Evolutionary conservation across 2,888 invertebrate genomes (phyloP), one percentile per base, ranked within the genome.

Genomic region (Megalurothrips usitatus): DNA sequence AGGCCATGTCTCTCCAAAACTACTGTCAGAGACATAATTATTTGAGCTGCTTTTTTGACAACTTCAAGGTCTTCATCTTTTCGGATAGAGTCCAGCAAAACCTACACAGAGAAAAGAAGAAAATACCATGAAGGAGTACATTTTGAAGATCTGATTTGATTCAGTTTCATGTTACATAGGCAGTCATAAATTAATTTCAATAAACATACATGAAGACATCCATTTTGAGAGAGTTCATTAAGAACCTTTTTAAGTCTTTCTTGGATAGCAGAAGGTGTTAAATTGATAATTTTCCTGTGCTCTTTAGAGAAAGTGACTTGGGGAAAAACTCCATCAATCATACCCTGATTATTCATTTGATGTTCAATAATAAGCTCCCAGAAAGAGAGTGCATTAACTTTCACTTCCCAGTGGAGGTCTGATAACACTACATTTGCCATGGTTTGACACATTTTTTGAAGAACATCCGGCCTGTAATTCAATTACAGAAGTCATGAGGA

Each of bases 341-440:
- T 94, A n/a, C 95, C 95, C 87, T 94, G 94, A 84, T 94, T 91
- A 0, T 89, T 89, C 12, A 94, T 87, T 81, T 91, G 90, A 0
- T 90, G 89, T 43, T 90, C 88, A 79, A 94, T 92, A 34, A 93
- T 92, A 17, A 90, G 88, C 81, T 90, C 89, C 94, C 95, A 95
- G 85, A 93, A 95, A 82, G 89, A 88, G 0, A 95, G 86, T 0
- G 94, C 92, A 81, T 90, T 91, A 0, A 92, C 87, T 86, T 94
- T 94, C 0, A 94, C 94, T 86, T 95, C 95, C 94, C 95, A 94
- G 85, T 95, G 93, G 81, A 94, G 90, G 86, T 95, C 95, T 79
- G 79, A 81, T 14, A 81, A 79, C 34, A 82, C 82, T 10, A 82
- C 79, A 81, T 82, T 75, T 8, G 91, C 89, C 90, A 94, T 92